A percentile compares a stretch with the other conserved stretches of the same genome.
Evolutionary conservation across 1,140 invertebrate genomes (phyloP).

Genomic region (Trichonephila clavipes): DNA sequence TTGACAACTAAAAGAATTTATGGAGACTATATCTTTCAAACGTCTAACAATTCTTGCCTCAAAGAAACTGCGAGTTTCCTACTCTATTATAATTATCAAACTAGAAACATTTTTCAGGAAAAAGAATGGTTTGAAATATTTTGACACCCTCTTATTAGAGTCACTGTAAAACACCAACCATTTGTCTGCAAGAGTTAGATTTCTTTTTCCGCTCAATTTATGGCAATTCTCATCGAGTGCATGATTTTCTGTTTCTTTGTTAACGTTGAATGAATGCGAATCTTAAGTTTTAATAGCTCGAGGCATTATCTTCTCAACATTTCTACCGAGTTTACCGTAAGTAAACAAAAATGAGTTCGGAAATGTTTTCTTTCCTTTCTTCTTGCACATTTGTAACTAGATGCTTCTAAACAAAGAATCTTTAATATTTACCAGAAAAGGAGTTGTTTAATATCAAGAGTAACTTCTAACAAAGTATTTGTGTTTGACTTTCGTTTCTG

Average conservation of each 20-base stretch:
- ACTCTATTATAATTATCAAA: constrained; percentile 39
- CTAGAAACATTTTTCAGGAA: neutral
- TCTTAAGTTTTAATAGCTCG: neutral
- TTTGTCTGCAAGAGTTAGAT: constrained; percentile 45
- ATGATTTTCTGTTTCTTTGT: neutral
- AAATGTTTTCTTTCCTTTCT: neutral
- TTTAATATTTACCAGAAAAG: neutral
- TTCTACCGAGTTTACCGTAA: neutral
- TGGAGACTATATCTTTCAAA: constrained; percentile 26
- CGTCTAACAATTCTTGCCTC: neutral
- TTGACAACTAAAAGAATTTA: constrained; percentile 47
- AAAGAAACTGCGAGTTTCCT: neutral
- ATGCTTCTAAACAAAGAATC: constrained; percentile 22
- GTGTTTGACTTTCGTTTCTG: constrained; percentile 23
- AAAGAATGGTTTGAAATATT: constrained; percentile 67
- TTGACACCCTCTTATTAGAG: constrained; percentile 71
- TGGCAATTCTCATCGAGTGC: neutral
- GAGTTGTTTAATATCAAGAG: neutral
- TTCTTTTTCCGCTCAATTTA: constrained; percentile 9
- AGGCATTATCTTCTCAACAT: neutral
- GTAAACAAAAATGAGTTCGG: neutral
- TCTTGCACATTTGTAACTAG: neutral
- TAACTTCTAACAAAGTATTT: neutral
- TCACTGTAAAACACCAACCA: constrained; percentile 47
- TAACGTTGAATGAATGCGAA: neutral